Base-by-base conservation (phyloP, 2,888 invertebrate genomes). In the Latheticus oryzae region DNA sequence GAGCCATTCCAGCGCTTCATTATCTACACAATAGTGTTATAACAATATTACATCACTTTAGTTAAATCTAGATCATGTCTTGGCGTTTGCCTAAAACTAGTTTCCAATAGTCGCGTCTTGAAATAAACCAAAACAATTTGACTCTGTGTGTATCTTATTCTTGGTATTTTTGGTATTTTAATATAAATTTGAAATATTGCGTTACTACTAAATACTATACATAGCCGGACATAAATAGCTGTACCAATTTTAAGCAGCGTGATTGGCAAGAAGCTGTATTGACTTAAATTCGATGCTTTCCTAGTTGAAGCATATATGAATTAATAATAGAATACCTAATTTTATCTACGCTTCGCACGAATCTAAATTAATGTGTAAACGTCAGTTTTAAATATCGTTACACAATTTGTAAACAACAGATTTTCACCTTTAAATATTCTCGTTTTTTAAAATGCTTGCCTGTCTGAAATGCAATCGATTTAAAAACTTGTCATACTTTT, bases 301-400 rank as follows among this genome's bases (percentile, higher is more conserved):
- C 61, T 59, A 54, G 55, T 55, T 56, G 59, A 61, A 58, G 59
- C 62, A 54, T 59, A 62, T 56, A 58, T 62, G 63, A 63, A 61
- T 63, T 66, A 67, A 67, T 66, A 66, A 67, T 67, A 67, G 67
- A 60, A 55, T 45, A 17, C 50, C 65, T 65, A 64, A 64, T 57
- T 57, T 62, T 65, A 65, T 59, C 51, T 45, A 5, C 48, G 47
- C 56, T 59, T 48, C 58, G 38, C 62, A 57, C 53, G 55, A 57
- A 50, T 58, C 63, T 56, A 56, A 58, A 60, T 60, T 63, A 53
- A 58, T 58, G 58, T 54, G 42, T 58, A 58, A 58, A 48, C 54
- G 45, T 58, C 58, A 42, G 53, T 48, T 50, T 58, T 28, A 48
- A 58, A 58, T 38, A 54, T 35, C 17, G 58, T 58, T 54, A 50